A percentile compares a stretch with the other conserved stretches of the same genome.
Conservation (phyloP, 2,888 invertebrate genomes). For the Mongoloraphidia duomilia region DNA sequence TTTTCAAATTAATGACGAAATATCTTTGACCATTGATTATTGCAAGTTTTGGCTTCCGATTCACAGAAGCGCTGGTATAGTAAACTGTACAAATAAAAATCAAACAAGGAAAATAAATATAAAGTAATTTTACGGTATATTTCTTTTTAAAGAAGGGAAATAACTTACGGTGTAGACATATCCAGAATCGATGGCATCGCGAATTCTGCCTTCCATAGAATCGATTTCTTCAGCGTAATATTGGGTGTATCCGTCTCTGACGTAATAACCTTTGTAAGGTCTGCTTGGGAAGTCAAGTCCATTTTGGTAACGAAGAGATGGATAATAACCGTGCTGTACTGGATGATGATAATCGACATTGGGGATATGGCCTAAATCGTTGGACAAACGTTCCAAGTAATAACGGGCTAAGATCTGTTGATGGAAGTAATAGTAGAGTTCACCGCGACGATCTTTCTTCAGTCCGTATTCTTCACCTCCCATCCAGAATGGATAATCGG, state of each 20-base stretch:
- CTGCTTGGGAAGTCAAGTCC: conserved; percentile 51
- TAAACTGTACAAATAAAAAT: background rate
- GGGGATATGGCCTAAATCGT: conserved; percentile 50
- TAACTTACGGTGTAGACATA: conserved; percentile 26
- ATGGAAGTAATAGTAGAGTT: conserved; percentile 46
- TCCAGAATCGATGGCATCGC: conserved; percentile 41
- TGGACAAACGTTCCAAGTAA: conserved; percentile 59
- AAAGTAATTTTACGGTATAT: too few species aligned
- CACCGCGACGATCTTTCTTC: conserved; percentile 44
- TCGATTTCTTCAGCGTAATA: conserved; percentile 22
- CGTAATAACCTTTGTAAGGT: conserved; percentile 37
- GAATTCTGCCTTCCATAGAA: conserved; percentile 38
- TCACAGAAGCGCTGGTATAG: too few species aligned
- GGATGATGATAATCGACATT: conserved; percentile 30
- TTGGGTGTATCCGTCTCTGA: conserved; percentile 29
- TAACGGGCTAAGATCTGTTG: conserved; percentile 57
- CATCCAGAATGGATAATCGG: conserved; percentile 51
- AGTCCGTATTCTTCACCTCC: conserved; percentile 36
- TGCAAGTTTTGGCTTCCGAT: too few species aligned
- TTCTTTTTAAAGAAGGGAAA: background rate
- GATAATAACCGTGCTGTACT: conserved; percentile 40
- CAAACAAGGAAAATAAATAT: background rate
- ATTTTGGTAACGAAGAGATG: conserved; percentile 46
- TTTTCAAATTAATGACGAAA: too few species aligned
- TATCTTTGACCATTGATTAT: too few species aligned